A percentile compares a stretch with the other conserved stretches of the same genome.
Evolutionary conservation across 2,113 vertebrate genomes (phyloP).

Genomic region (Ginglymostoma cirratum): DNA sequence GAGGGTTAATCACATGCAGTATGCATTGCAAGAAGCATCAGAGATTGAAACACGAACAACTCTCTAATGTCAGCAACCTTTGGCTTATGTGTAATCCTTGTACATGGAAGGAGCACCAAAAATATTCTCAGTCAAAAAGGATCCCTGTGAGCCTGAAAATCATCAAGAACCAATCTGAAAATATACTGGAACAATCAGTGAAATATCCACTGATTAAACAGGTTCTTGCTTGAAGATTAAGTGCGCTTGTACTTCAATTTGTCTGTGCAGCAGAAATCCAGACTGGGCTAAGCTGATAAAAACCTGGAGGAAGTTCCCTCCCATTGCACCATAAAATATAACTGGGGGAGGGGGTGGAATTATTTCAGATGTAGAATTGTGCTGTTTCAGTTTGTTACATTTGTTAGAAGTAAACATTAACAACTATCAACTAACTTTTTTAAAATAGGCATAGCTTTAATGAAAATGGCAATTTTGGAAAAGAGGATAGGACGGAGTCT

Average conservation of each 20-base stretch:
- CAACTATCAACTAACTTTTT: neutral
- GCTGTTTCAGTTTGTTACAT: neutral
- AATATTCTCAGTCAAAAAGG: neutral
- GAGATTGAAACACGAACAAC: neutral
- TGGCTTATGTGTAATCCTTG: too few species aligned
- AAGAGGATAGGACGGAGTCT: neutral
- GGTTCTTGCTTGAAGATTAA: constrained; percentile 42
- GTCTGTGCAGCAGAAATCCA: constrained; percentile 48
- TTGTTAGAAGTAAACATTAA: neutral
- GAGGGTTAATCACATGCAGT: neutral
- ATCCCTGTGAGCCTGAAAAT: neutral
- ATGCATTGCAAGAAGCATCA: neutral
- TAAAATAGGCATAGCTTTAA: neutral
- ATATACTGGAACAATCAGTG: constrained; percentile 6
- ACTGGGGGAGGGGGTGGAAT: constrained; percentile 50
- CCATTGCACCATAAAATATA: constrained; percentile 52
- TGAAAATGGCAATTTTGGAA: neutral
- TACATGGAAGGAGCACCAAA: neutral
- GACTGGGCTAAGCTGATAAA: constrained; percentile 59
- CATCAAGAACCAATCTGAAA: neutral
- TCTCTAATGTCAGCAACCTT: neutral
- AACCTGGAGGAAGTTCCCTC: constrained; percentile 62
- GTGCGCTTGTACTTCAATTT: constrained; percentile 45
- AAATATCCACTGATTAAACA: constrained; percentile 43
- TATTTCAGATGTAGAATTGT: neutral